A percentile compares a stretch with the other conserved stretches of the same genome.
phyloP scores from a whole-genome alignment of 2,113 vertebrate genomes.

The Catharus fuscescens region DNA sequence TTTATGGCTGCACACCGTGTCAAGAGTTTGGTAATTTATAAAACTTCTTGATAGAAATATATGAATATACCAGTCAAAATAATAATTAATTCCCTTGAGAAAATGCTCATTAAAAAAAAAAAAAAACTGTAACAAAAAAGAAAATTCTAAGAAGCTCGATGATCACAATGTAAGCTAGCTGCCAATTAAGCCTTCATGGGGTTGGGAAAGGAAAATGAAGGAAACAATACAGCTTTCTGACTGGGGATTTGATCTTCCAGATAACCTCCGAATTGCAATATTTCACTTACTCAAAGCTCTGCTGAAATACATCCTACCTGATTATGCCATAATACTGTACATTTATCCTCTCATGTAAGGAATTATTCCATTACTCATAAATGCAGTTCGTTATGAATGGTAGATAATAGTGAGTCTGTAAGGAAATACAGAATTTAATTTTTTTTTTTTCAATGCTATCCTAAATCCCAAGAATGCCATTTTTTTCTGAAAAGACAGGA shows the following conservation, averaged over 20 bases:
- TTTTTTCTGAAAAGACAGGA: not conserved
- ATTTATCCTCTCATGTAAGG: not conserved
- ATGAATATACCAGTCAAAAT: conserved; percentile 74
- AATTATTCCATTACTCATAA: conserved; percentile 43
- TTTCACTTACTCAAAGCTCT: conserved; percentile 18
- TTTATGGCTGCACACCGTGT: conserved; percentile 54
- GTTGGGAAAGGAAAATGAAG: conserved; percentile 60
- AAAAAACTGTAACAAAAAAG: conserved; percentile 51
- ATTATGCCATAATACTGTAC: conserved; percentile 7
- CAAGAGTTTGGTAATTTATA: conserved; percentile 71
- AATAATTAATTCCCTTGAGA: conserved; percentile 77
- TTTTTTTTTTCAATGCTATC: not conserved
- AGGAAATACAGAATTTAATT: not conserved
- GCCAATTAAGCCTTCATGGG: conserved; percentile 74
- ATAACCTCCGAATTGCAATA: conserved; percentile 7
- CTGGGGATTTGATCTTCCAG: conserved; percentile 57
- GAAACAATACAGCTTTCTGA: conserved; percentile 52
- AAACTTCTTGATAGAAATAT: conserved; percentile 74
- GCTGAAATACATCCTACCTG: conserved; percentile 16
- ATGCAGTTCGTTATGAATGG: not conserved
- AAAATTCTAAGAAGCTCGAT: conserved; percentile 68
- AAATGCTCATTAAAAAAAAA: conserved; percentile 70
- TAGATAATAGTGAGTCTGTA: not conserved
- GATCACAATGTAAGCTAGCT: conserved; percentile 67
- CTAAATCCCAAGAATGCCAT: not conserved